These are phyloP conservation scores for Pygmarrhopalites habei DNA, from an alignment of 1,140 invertebrate genomes.

Conservation along the genomic window DNA sequence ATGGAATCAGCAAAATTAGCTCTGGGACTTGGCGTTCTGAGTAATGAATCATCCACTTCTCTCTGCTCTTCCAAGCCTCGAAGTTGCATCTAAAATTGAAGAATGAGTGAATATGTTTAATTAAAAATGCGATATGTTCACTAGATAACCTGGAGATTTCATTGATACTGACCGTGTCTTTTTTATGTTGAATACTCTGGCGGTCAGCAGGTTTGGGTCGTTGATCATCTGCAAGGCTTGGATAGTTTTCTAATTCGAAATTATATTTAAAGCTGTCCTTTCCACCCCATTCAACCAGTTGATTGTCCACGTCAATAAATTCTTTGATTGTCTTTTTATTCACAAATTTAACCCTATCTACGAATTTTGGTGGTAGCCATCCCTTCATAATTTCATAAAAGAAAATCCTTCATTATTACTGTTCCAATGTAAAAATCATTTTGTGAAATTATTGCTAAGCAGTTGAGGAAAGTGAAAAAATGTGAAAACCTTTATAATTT, in stretches of 20 bases:
- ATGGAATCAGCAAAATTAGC: no score
- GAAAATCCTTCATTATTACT: no score
- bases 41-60: not conserved
- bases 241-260: conserved; percentile 30
- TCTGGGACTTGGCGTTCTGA: not conserved
- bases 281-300: conserved; percentile 38
- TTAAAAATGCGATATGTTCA: no score
- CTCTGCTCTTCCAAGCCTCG: not conserved
- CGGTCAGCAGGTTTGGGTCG: no score
- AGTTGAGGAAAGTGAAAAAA: not conserved
- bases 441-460: not conserved
- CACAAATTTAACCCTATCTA: conserved; percentile 83
- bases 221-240: no score
- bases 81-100: not conserved
- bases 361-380: conserved; percentile 77
- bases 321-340: conserved; percentile 68
- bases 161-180: no score
- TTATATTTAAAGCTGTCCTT: conserved; percentile 31
- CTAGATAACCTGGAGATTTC: no score
- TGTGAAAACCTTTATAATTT: conserved; percentile 70
- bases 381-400: no score
- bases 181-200: no score
- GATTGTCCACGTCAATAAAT: conserved; percentile 59
- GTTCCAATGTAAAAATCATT: not conserved
- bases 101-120: no score